Evolutionary conservation across 2,113 vertebrate species (phyloP).

Genomic region (Cinclus cinclus): DNA sequence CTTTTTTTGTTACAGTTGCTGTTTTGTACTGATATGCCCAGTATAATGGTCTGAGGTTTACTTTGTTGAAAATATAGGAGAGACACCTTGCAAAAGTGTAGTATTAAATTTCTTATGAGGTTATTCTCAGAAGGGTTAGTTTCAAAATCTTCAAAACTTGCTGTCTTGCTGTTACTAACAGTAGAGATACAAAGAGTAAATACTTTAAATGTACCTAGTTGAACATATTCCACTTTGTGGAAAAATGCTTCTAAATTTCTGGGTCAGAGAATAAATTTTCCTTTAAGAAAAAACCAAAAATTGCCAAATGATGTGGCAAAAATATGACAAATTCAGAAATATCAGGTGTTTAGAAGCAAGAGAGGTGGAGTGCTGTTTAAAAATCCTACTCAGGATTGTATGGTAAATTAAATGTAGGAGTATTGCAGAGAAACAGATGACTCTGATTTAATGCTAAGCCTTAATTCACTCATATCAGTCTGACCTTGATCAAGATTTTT

Average conservation of each 20-base stretch:
- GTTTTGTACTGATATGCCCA: neutral
- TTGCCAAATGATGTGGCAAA: neutral
- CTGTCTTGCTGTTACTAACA: neutral
- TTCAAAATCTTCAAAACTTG: neutral
- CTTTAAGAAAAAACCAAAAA: neutral
- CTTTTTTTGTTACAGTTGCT: neutral
- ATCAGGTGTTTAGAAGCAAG: neutral
- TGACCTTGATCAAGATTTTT: neutral
- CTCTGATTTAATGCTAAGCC: neutral
- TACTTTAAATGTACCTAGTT: neutral
- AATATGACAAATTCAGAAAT: neutral
- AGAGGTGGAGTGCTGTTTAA: neutral
- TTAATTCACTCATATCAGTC: neutral
- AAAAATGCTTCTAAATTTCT: neutral
- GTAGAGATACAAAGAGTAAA: neutral
- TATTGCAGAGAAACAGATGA: neutral
- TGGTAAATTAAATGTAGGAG: neutral
- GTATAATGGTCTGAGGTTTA: neutral
- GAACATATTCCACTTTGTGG: neutral
- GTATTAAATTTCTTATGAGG: neutral
- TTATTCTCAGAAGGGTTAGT: neutral
- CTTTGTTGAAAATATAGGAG: neutral
- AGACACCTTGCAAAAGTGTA: neutral
- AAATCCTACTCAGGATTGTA: neutral
- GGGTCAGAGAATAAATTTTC: neutral